phyloP scores from a whole-genome alignment of 2,797 vertebrate species.

The Gambelia wislizenii region DNA sequence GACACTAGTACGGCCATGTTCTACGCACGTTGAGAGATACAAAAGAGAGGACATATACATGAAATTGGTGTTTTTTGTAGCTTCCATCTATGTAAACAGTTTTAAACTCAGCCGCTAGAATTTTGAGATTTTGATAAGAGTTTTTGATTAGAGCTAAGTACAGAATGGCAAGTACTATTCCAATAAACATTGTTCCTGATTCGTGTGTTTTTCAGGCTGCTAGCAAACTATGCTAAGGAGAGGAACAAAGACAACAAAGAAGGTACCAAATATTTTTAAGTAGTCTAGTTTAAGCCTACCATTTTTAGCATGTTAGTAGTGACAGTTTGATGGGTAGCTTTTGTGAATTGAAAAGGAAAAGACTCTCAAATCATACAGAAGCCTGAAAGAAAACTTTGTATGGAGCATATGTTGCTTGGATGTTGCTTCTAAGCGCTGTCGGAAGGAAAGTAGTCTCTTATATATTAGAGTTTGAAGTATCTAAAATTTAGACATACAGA shows the following conservation, averaged over 20 bases:
- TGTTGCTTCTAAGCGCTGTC: neutral
- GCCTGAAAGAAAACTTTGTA: neutral
- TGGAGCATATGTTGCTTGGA: neutral
- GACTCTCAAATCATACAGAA: neutral
- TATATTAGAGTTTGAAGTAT: neutral
- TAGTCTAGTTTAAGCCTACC: neutral
- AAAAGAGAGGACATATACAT: neutral
- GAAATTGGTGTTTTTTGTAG: neutral
- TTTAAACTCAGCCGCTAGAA: neutral
- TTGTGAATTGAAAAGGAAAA: neutral
- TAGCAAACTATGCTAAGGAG: constrained; percentile 73
- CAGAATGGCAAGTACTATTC: neutral
- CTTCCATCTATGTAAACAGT: neutral
- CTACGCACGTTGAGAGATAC: neutral
- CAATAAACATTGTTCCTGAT: constrained; percentile 11
- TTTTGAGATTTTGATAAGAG: no score
- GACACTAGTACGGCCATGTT: neutral
- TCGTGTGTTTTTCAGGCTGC: constrained; percentile 70
- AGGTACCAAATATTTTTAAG: constrained; percentile 71
- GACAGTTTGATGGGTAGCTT: neutral
- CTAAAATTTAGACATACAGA: neutral
- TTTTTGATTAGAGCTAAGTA: no score
- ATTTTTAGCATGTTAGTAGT: neutral
- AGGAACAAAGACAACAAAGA: constrained; percentile 72
- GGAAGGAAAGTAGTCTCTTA: neutral